Base-by-base conservation (phyloP, 1,140 invertebrate species). In the Nasonia giraulti region DNA sequence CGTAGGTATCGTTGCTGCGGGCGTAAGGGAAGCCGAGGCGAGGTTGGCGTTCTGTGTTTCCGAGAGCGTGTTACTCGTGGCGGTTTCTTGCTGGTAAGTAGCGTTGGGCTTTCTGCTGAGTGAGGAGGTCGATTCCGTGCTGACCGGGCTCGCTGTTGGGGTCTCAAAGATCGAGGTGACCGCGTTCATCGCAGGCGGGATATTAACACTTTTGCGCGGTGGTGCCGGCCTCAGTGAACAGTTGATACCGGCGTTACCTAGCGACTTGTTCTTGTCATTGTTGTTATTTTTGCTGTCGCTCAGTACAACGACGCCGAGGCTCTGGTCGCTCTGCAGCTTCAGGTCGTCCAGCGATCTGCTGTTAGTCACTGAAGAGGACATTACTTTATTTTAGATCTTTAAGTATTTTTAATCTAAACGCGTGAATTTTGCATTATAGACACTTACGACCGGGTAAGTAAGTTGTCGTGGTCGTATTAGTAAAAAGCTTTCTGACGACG, bases 341-440 rank as follows among this genome's bases (percentile, higher is more conserved):
- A 91, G 89, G n/a, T 93, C 91, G 37, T 93, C 91, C 80, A 92
- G 77, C 2, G 92, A 93, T 66, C 87, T 91, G 44, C 92, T 92
- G 76, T 85, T 92, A 31, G 89, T 91, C 11, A 93, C 91, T 92
- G 85, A 44, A 90, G 89, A 50, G 73, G 6, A 11, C 31, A n/a
- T 31, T 33, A n/a, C 44, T 33, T 31, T 7, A 69, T 47, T 77
- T 82, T 66, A 27, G 17, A 69, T 76, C 40, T 76, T 71, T 27
- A 23, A 37, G 12, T 37, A 78, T 78, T 31, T 31, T 23, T 14
- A 1, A 20, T 69, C 14, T 6, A 2, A 31, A 33, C 8, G 1
- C 55, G 6, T 20, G 4, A 62, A 62, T 62, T n/a, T 4, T 20
- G 55, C 2, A 3, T 37, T 1, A 44, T n/a, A 62, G 17, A 20